These are phyloP conservation scores for Epizoanthus rinbou DNA, from an alignment of 92 coral and sea anemone species.

Conservation along the genomic window DNA sequence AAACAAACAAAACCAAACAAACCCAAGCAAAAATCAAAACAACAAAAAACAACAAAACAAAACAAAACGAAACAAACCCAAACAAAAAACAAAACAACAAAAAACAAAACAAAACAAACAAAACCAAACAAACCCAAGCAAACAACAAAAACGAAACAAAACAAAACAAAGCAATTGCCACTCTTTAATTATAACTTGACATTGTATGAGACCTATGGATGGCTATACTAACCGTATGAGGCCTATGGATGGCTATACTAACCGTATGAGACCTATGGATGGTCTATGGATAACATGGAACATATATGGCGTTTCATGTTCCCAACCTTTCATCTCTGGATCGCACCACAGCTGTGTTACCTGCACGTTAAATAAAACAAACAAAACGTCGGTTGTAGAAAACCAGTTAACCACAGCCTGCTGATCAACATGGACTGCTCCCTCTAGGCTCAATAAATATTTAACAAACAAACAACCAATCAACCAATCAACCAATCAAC, in stretches of 20 bases:
- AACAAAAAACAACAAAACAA: no score
- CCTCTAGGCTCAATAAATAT: no score
- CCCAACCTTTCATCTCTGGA: conserved; percentile 95
- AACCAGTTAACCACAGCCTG: background rate
- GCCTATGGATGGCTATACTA: background rate
- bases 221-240: background rate
- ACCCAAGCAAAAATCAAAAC: no score
- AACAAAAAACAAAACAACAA: no score
- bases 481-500: no score
- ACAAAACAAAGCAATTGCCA: background rate
- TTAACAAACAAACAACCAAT: no score
- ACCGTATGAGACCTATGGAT: conserved; percentile 55
- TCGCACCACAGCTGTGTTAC: conserved; percentile 91
- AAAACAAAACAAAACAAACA: no score
- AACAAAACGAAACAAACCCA: no score
- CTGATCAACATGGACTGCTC: no score
- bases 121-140: background rate
- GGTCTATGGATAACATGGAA: conserved; percentile 52
- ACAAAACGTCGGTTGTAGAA: background rate
- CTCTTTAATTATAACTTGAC: background rate
- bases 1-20: background rate
- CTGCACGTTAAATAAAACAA: conserved; percentile 38
- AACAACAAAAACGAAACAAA: no score
- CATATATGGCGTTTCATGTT: conserved; percentile 78
- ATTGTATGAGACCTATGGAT: background rate